These are phyloP conservation scores for Lycocorax pyrrhopterus DNA, from an alignment of 2,113 vertebrate species.

Conservation along the genomic window DNA sequence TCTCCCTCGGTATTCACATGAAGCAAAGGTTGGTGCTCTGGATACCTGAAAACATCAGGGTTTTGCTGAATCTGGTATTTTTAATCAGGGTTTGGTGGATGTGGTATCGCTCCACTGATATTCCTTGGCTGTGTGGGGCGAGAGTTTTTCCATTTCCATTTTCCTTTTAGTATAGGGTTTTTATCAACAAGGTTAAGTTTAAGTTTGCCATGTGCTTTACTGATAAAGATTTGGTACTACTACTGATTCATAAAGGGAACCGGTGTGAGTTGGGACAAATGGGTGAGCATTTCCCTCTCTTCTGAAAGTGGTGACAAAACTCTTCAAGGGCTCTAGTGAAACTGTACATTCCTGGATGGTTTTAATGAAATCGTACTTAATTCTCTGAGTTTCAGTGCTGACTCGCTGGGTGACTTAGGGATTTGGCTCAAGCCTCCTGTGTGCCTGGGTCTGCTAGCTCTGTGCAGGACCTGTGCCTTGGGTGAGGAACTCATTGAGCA, in stretches of 20 bases:
- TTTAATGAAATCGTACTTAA: not conserved
- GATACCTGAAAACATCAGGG: not conserved
- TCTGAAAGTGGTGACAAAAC: not conserved
- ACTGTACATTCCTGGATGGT: accelerated
- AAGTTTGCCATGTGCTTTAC: not conserved
- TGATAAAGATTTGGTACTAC: not conserved
- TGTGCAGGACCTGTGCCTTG: not conserved
- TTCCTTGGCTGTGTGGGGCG: not conserved
- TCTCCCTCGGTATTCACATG: accelerated
- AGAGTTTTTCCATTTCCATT: not conserved
- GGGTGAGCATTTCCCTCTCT: not conserved
- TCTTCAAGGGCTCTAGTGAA: not conserved
- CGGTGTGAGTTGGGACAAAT: not conserved
- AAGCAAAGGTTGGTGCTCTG: not conserved
- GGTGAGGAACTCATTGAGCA: not conserved
- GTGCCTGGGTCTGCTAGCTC: not conserved
- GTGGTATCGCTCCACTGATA: not conserved
- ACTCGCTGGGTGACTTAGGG: not conserved
- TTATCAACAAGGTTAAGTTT: not conserved
- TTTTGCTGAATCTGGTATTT: not conserved
- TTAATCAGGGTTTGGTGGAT: not conserved
- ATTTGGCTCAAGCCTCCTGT: not conserved
- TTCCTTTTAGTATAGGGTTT: not conserved
- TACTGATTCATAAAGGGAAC: not conserved
- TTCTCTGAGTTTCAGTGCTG: not conserved